Base-by-base conservation (phyloP, 2,113 vertebrate species). In the Mirza zaza region DNA sequence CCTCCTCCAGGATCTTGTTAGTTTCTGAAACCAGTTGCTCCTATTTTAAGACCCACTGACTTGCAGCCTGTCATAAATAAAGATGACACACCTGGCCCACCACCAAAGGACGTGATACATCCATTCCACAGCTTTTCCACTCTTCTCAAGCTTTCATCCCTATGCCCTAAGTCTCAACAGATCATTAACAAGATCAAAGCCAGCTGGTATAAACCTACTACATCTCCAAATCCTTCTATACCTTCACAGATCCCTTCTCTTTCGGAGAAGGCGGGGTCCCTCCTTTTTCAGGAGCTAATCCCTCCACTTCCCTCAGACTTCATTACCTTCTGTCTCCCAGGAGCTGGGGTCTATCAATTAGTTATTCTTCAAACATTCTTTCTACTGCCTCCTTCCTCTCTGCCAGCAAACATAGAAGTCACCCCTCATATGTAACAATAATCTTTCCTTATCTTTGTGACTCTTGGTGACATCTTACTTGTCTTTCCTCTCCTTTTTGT, bases 141-240 rank as follows among this genome's bases (percentile, higher is more conserved):
- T 87, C 86, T 96, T 65, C 71, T 68, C 63, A 79, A 65, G 89
- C 96, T 95, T 96, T 97, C 68, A 95, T 93, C 76, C 95, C 39
- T 57, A 12, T 84, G 80, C 52, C 57, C 59, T 48, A 57, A 82
- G 94, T 86, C 87, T 76, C 87, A 79, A 59, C 17, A 85, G 90
- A 94, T 95, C 75, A 84, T 94, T 91, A 96, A 39, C 50, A 90
- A 97, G 96, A 95, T 95, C 96, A 97, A 96, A 97, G 96, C 70
- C 87, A 93, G 57, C 65, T 96, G 65, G 36, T 80, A 9, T 52
- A 75, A 94, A 88, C 39, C 57, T 48, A 71, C 14, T 10, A 2
- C 32, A 48, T 90, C 87, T 96, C 89, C 75, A 91, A 80, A 91
- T 90, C 85, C 95, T 67, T 97, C 92, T 80, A 18, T 76, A 83